Evolutionary conservation across 92 coral and sea anemone species (phyloP).

Genomic region (Plumapathes pennacea): DNA sequence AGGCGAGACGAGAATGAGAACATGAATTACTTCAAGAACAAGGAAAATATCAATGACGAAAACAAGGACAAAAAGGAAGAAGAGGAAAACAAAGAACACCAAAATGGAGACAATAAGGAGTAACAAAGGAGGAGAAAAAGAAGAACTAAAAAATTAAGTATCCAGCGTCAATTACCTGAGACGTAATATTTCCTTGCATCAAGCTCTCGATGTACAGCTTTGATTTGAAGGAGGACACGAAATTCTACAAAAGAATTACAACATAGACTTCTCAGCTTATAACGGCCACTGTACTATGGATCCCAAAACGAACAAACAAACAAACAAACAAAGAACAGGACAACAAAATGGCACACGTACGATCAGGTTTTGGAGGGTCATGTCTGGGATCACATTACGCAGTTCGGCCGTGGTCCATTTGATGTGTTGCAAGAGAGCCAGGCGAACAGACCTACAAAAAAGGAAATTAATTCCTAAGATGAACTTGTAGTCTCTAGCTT

Average conservation of each 20-base stretch:
- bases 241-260: slow-evolving; percentile 48
- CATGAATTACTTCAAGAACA: too few species aligned
- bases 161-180: slow-evolving; percentile 30
- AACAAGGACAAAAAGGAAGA: background rate
- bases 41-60: too few species aligned
- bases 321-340: background rate
- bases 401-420: slow-evolving; percentile 86
- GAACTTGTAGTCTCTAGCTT: too few species aligned
- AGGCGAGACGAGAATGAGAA: too few species aligned
- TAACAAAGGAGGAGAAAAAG: background rate
- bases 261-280: too few species aligned
- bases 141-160: background rate
- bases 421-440: slow-evolving; percentile 73
- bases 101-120: background rate
- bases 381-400: slow-evolving; percentile 57
- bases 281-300: background rate
- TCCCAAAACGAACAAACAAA: background rate
- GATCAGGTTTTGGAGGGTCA: slow-evolving; percentile 50
- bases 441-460: slow-evolving; percentile 64
- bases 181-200: slow-evolving; percentile 81
- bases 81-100: background rate
- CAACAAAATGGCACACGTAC: background rate
- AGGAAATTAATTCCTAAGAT: background rate
- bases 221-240: slow-evolving; percentile 65
- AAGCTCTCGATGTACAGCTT: slow-evolving; percentile 78